Evolutionary conservation across 2,797 vertebrate species (phyloP).

Genomic region (Hydrocynus forskahlii): DNA sequence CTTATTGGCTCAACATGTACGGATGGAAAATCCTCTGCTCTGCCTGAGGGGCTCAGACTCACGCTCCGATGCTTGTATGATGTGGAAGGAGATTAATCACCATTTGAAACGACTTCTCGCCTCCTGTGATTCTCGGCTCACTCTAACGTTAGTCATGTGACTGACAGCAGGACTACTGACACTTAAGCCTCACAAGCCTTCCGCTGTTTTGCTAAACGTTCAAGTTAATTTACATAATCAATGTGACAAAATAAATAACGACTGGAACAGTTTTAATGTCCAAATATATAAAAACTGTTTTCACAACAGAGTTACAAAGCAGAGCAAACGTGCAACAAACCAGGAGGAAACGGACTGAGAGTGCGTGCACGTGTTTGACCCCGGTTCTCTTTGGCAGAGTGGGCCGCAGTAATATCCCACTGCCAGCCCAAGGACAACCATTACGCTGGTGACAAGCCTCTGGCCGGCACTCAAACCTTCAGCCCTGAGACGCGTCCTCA

Average conservation of each 20-base stretch:
- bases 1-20: background rate
- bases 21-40: background rate
- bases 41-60: background rate
- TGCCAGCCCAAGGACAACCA: background rate
- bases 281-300: too few species aligned
- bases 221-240: background rate
- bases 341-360: background rate
- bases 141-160: background rate
- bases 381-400: background rate
- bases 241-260: background rate
- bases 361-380: background rate
- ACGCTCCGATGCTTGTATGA: background rate
- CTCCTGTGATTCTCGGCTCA: background rate
- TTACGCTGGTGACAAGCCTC: background rate
- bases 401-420: slow-evolving; percentile 1
- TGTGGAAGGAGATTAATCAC: slow-evolving; percentile 7
- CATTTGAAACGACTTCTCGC: slow-evolving; percentile 4
- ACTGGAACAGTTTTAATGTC: too few species aligned
- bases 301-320: too few species aligned
- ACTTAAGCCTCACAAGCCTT: background rate
- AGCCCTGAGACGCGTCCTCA: slow-evolving; percentile 8
- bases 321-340: background rate
- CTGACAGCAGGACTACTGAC: background rate
- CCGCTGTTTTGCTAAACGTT: background rate
- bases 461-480: background rate